Percentiles rank a stretch among this genome's conserved stretches.
phyloP scores from a whole-genome alignment of 92 coral and sea anemone genomes.

The Porites rus region DNA sequence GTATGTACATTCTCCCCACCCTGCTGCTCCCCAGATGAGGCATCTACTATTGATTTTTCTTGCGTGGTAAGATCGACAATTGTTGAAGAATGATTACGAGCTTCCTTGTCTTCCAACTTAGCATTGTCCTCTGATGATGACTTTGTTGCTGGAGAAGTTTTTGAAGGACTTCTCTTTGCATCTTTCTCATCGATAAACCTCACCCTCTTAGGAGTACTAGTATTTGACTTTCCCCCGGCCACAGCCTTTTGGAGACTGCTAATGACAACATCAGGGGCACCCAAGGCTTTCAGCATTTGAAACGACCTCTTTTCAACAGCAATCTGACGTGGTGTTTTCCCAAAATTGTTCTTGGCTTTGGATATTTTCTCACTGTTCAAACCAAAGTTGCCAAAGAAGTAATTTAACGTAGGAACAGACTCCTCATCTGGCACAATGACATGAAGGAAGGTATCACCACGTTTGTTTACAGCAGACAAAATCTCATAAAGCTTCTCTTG shows the following conservation, averaged over 20 bases:
- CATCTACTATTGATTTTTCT: neutral
- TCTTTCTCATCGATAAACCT: neutral
- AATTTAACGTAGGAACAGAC: neutral
- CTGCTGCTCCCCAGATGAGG: neutral
- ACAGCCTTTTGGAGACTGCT: slow-evolving; percentile 35
- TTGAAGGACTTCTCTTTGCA: neutral
- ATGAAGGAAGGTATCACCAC: slow-evolving; percentile 42
- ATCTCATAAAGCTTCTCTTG: slow-evolving; percentile 5
- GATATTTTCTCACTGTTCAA: slow-evolving; percentile 20
- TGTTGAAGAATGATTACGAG: neutral
- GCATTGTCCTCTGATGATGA: neutral
- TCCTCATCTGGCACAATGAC: slow-evolving; percentile 26
- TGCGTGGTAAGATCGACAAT: neutral
- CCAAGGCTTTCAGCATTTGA: slow-evolving; percentile 21
- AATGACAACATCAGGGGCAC: slow-evolving; percentile 43
- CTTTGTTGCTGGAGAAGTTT: neutral
- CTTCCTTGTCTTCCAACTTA: neutral
- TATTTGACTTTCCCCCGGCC: neutral
- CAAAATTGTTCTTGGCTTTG: slow-evolving; percentile 29
- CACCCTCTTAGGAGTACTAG: neutral
- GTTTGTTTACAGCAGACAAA: slow-evolving; percentile 25
- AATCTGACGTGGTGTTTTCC: slow-evolving; percentile 43
- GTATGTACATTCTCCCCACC: neutral
- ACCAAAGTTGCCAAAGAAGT: slow-evolving; percentile 5
- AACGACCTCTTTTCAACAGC: slow-evolving; percentile 45